Evolutionary conservation across 2,888 invertebrate species (phyloP).

Genomic region (Plebejus argus): DNA sequence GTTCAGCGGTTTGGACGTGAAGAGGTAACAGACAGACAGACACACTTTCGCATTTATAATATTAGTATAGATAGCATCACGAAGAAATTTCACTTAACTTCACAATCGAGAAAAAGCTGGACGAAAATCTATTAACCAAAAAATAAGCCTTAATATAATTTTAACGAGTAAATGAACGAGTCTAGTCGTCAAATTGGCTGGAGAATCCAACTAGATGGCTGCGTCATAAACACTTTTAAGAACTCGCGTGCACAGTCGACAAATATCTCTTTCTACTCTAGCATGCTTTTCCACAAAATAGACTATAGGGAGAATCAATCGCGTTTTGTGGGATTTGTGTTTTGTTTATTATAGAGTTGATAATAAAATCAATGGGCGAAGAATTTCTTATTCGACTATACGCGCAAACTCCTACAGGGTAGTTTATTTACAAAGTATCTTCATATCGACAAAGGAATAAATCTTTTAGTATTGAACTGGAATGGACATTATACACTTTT

Average conservation of each 20-base stretch:
- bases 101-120: neutral
- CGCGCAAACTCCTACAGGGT: neutral
- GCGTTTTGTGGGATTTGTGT: neutral
- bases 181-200: neutral
- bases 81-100: neutral
- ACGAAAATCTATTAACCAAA: neutral
- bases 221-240: neutral
- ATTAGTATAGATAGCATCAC: no score
- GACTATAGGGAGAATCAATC: no score
- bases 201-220: neutral
- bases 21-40: no score
- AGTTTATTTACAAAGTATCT: slow-evolving; percentile 15
- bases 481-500: slow-evolving; percentile 9
- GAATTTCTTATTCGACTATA: neutral
- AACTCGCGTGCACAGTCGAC: neutral
- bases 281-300: neutral
- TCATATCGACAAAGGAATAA: neutral
- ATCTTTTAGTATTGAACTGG: neutral
- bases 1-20: no score
- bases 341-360: no score
- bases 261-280: neutral
- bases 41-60: no score
- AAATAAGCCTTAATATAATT: neutral
- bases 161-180: neutral
- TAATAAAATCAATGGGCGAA: neutral